Evolutionary conservation across 2,113 vertebrate genomes (phyloP), one percentile per base, ranked within the genome.

Genomic region (Cinclus cinclus): DNA sequence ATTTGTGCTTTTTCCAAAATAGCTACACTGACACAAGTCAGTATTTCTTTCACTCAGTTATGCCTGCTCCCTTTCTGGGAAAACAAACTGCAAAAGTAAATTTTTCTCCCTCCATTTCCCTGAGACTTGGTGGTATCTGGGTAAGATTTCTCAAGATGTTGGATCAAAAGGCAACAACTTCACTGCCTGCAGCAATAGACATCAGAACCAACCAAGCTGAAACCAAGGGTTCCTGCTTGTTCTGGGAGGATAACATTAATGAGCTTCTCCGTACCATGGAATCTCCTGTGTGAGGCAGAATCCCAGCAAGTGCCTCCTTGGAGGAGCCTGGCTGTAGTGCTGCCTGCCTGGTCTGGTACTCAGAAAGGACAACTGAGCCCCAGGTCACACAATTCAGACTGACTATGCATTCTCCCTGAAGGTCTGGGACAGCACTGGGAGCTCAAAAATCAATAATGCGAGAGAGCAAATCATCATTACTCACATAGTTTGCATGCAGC

Each of bases 401-500:
- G 55, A 55, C 35, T 47, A 3, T 30, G 42, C 46, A 37, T 44
- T 77, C 52, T 64, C 41, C 41, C 10, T 2, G 3, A 37, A 88
- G 33, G 24, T 18, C 39, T 63, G 25, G 5, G 27, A 53, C 39
- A 58, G 50, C 5, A 3, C 16, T 39, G 7, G 31, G 39, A 68
- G 35, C 49, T 74, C 39, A 67, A 50, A 91, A 83, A 10, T 25
- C 47, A 42, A 31, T 7, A 53, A 23, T 6, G 20, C 1, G 6
- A 70, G 33, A 71, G 8, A 46, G 15, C 4, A 35, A 87, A 62
- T 65, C 6, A 5, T 16, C n/a, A 53, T 35, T 71, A 98, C 99
- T 99, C 93, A 99, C 99, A 94, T 99, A 99, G 97, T 99, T 99
- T 92, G 98, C 98, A 58, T 99, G 99, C 83, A 99, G 97, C 90